phyloP scores from a whole-genome alignment of 2,797 vertebrate species.

The Siniperca obscura region DNA sequence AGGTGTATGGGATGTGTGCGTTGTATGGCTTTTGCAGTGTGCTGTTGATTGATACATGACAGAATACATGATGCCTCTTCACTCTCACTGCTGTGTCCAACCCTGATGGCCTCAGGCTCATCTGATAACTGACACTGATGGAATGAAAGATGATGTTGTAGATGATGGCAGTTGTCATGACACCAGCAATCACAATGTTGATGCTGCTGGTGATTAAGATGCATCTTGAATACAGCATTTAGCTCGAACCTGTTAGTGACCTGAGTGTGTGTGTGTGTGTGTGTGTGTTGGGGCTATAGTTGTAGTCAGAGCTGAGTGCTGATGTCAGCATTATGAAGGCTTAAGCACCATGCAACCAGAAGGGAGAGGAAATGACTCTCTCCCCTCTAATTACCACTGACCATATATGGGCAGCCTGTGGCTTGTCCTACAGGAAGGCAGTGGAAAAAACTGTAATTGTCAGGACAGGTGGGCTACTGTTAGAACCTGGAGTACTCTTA shows the following conservation, averaged over 20 bases:
- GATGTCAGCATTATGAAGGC: conserved; percentile 83
- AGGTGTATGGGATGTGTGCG: neutral
- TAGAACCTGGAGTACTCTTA: conserved; percentile 5
- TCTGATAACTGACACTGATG: conserved; percentile 23
- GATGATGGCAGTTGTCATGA: conserved; percentile 53
- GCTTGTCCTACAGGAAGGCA: conserved; percentile 46
- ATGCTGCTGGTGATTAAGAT: conserved; percentile 49
- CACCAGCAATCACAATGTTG: conserved; percentile 31
- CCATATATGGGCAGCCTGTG: conserved; percentile 62
- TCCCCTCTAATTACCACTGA: conserved; percentile 71
- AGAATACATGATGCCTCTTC: neutral
- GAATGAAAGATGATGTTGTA: conserved; percentile 30
- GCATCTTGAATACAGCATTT: conserved; percentile 39
- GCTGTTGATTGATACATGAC: conserved; percentile 15
- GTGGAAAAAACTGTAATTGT: conserved; percentile 58
- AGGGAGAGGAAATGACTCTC: conserved; percentile 75
- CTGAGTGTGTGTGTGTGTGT: conserved; percentile 34
- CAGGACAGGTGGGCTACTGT: conserved; percentile 27
- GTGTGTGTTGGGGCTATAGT: conserved; percentile 30
- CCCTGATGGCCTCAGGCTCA: conserved; percentile 1
- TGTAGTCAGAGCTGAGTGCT: conserved; percentile 77
- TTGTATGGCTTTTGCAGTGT: neutral
- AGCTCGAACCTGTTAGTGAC: conserved; percentile 50
- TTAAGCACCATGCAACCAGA: conserved; percentile 77
- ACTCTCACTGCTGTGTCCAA: neutral